Evolutionary conservation across 2,888 invertebrate species (phyloP).

Genomic region (Temnothorax rugatulus): DNA sequence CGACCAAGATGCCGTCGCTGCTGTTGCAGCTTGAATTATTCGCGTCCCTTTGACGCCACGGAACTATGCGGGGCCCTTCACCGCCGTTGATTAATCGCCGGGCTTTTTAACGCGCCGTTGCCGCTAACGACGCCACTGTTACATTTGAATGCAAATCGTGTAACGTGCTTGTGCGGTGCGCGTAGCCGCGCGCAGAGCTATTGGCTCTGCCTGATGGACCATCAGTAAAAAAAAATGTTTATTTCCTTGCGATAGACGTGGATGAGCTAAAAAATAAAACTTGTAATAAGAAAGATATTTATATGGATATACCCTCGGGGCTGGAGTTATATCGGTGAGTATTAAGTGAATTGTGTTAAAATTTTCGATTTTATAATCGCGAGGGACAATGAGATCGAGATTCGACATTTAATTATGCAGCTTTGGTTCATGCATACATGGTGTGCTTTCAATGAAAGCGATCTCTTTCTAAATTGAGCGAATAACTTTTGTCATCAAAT

Average conservation of each 20-base stretch:
- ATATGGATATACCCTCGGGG: too few relatives aligned
- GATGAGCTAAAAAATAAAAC: not conserved
- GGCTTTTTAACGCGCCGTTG: conserved; percentile 53
- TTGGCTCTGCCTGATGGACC: conserved; percentile 29
- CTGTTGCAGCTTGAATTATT: conserved; percentile 47
- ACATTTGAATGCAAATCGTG: conserved; percentile 48
- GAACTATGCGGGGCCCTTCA: conserved; percentile 44
- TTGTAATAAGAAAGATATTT: not conserved
- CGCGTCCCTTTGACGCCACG: conserved; percentile 44
- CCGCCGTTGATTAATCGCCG: conserved; percentile 45
- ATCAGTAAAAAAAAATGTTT: conserved; percentile 4
- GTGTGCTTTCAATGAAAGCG: conserved; percentile 2
- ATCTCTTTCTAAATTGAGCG: conserved; percentile 40
- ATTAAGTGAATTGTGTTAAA: not conserved
- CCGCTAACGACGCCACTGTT: conserved; percentile 23
- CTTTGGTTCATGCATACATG: not conserved
- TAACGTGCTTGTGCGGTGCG: conserved; percentile 19
- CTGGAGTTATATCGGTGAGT: not conserved
- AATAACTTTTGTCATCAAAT: conserved; percentile 47
- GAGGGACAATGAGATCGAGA: not conserved
- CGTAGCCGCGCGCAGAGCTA: conserved; percentile 5
- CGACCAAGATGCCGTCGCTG: conserved; percentile 41
- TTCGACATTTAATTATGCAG: conserved; percentile 19
- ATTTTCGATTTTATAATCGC: not conserved
- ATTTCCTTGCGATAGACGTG: conserved; percentile 3